Evolutionary conservation across 2,113 vertebrate genomes (phyloP).

Genomic region (Micromys minutus): DNA sequence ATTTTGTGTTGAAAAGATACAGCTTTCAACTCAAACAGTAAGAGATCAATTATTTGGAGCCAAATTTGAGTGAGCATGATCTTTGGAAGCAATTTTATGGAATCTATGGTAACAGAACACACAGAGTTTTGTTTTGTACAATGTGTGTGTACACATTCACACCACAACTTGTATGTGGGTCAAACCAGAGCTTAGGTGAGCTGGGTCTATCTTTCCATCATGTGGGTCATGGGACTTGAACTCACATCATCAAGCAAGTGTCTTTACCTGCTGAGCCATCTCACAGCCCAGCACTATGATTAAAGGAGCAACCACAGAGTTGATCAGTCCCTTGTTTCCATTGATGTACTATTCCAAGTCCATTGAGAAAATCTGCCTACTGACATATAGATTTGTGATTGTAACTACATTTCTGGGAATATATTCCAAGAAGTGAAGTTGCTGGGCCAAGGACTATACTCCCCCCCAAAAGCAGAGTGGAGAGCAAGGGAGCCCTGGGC

Average conservation of each 20-base stretch:
- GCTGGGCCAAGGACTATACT: constrained; percentile 1
- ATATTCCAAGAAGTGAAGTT: background rate
- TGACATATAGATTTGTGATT: background rate
- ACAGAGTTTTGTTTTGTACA: background rate
- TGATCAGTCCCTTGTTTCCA: background rate
- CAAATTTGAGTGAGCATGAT: background rate
- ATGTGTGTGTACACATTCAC: background rate
- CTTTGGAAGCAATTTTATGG: background rate
- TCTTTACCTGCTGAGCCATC: background rate
- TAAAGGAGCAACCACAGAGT: background rate
- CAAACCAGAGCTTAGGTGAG: background rate
- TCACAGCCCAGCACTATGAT: background rate
- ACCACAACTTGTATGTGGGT: background rate
- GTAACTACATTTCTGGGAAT: background rate
- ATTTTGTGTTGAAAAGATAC: background rate
- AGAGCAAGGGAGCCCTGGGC: background rate
- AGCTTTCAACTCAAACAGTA: background rate
- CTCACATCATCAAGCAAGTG: background rate
- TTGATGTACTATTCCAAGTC: background rate
- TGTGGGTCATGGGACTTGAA: background rate
- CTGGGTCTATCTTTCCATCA: background rate
- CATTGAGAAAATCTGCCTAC: constrained; percentile 8
- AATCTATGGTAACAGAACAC: background rate
- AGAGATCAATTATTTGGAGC: background rate
- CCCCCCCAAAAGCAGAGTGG: background rate